Base-by-base conservation (phyloP, 2,888 invertebrate species). In the Dicranocentrus wangi region DNA sequence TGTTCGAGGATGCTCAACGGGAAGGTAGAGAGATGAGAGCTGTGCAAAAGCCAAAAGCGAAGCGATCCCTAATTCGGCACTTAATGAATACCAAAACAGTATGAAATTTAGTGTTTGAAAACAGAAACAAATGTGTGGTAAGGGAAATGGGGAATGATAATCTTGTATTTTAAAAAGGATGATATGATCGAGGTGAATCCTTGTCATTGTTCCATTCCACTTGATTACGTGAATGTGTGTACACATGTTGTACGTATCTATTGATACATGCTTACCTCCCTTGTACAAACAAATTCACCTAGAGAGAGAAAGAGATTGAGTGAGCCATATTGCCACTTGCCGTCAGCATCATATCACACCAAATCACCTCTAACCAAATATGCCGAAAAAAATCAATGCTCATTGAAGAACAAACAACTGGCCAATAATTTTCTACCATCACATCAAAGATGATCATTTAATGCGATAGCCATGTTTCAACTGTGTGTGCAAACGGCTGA, bases 401-500 rank as follows among this genome's bases (percentile, higher is more conserved):
- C 51, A 15, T 61, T 15, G 15, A 32, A 61, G n/a, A 61, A 28
- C 61, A 61, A 61, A 61, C 23, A 55, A 27, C 28, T 60, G 55
- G 69, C 10, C 65, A 76, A 68, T 47, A 60, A 58, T 58, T 68
- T 60, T 55, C 27, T 2, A 7, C 13, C n/a, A 10, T 68, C 10
- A 2, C 23, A 39, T 66, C 55, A 23, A 28, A 68, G 28, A 58
- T 76, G 69, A 77, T 76, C 51, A 76, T 61, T 77, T 77, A 65
- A 78, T 78, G 71, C 23, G 78, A 78, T 78, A 78, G 78, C 71
- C 78, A 71, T 70, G 63, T 65, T 78, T 78, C 17, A 60, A 69
- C 51, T 27, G 60, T 47, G 68, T 68, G 19, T 47, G 28, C 51
- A 51, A 15, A 51, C 27, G 23, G 19, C 47, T 51, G 47, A 68